These are phyloP conservation scores for Tupaia tana DNA, from an alignment of 2,113 vertebrate species.

Conservation along the genomic window DNA sequence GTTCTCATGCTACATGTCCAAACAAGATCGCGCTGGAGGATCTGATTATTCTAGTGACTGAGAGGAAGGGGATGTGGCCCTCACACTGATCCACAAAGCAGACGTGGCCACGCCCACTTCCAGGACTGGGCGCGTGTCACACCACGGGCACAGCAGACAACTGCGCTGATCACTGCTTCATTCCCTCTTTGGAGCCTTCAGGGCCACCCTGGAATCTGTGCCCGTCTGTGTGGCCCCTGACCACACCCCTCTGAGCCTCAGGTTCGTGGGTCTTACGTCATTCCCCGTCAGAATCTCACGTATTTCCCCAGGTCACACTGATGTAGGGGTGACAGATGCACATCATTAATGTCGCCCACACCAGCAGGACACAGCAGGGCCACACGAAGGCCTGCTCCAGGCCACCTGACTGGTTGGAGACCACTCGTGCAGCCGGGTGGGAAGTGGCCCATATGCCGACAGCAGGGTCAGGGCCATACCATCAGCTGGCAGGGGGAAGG, in stretches of 20 bases:
- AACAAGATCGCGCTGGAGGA: background rate
- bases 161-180: background rate
- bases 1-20: accelerated
- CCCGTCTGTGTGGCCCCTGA: accelerated
- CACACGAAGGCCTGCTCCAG: too few relatives aligned
- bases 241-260: too few relatives aligned
- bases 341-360: too few relatives aligned
- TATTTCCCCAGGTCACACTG: background rate
- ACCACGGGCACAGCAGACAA: accelerated
- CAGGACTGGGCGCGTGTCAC: accelerated
- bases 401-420: too few relatives aligned
- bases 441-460: too few relatives aligned
- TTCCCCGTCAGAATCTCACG: background rate
- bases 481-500: background rate
- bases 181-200: background rate
- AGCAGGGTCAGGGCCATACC: too few relatives aligned
- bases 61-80: accelerated
- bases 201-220: background rate
- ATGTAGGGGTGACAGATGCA: background rate
- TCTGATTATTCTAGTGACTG: background rate
- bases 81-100: too few relatives aligned
- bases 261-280: too few relatives aligned
- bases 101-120: accelerated
- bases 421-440: too few relatives aligned
- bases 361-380: too few relatives aligned